Conservation (phyloP, 2,888 invertebrate species). For the Cotesia congregata region DNA sequence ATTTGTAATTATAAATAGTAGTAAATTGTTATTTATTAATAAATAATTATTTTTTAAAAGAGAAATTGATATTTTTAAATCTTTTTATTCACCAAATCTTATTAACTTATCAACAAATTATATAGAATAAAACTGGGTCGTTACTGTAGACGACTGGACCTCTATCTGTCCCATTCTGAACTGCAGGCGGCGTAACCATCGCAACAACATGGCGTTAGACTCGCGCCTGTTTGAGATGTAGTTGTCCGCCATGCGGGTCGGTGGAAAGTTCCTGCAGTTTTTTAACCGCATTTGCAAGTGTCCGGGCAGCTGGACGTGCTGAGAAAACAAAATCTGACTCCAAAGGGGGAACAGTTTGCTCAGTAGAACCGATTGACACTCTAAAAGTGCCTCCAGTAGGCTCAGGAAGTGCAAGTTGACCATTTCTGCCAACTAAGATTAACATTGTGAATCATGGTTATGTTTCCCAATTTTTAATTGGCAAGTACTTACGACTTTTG, state of each 20-base stretch:
- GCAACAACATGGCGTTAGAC: slow-evolving; percentile 75
- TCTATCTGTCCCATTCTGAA: slow-evolving; percentile 99
- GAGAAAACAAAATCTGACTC: slow-evolving; percentile 96
- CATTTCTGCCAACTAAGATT: slow-evolving; percentile 91
- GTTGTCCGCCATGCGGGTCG: slow-evolving; percentile 71
- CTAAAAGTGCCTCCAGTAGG: slow-evolving; percentile 93
- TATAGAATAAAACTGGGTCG: slow-evolving; percentile 88
- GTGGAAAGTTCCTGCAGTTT: slow-evolving; percentile 87
- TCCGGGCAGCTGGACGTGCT: slow-evolving; percentile 89
- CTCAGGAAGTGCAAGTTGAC: slow-evolving; percentile 97
- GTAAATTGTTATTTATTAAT: neutral
- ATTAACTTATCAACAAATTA: slow-evolving; percentile 63
- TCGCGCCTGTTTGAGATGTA: slow-evolving; percentile 70
- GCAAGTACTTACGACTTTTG: slow-evolving; percentile 82
- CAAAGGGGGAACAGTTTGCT: slow-evolving; percentile 94
- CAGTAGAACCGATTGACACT: slow-evolving; percentile 93
- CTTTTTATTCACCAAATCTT: slow-evolving; percentile 34
- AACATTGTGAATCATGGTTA: slow-evolving; percentile 6
- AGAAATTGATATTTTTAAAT: neutral
- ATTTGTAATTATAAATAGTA: slow-evolving; percentile 42
- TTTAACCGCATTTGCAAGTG: slow-evolving; percentile 90
- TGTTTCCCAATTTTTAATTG: neutral
- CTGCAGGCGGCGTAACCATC: slow-evolving; percentile 93
- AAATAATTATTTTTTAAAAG: neutral
- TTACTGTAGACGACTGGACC: slow-evolving; percentile 91